These are phyloP conservation scores for Chironomus tentans DNA, from an alignment of 2,888 invertebrate species.

Conservation along the genomic window DNA sequence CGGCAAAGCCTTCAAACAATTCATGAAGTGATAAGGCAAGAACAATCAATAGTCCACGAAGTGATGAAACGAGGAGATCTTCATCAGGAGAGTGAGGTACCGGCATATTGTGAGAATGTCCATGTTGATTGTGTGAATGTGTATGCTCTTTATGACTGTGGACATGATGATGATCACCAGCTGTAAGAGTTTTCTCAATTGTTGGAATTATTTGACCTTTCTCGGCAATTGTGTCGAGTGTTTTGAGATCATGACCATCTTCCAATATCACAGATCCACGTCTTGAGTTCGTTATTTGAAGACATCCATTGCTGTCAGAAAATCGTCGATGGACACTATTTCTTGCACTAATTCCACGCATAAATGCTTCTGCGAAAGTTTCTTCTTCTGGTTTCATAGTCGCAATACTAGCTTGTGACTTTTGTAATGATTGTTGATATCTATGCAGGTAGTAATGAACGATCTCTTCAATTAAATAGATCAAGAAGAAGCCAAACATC, in stretches of 20 bases:
- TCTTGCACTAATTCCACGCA: slow-evolving; percentile 7
- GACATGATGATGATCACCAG: background rate
- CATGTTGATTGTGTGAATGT: slow-evolving; percentile 26
- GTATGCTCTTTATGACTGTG: background rate
- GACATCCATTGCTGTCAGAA: background rate
- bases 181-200: background rate
- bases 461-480: slow-evolving; percentile 71
- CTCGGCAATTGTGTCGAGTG: background rate
- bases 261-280: background rate
- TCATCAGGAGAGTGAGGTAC: slow-evolving; percentile 30
- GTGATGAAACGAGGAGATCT: slow-evolving; percentile 44
- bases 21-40: slow-evolving; percentile 59
- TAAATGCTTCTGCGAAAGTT: background rate
- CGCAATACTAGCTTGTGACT: background rate
- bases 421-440: slow-evolving; percentile 39
- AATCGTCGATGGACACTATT: slow-evolving; percentile 2
- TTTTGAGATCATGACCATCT: background rate
- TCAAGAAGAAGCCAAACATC: slow-evolving; percentile 65
- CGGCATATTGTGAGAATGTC: slow-evolving; percentile 31
- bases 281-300: background rate
- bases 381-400: background rate
- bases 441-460: slow-evolving; percentile 60
- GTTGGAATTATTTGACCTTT: background rate
- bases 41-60: slow-evolving; percentile 52
- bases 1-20: slow-evolving; percentile 58